phyloP scores from a whole-genome alignment of 2,888 invertebrate species.

The Eremobia ochroleuca region DNA sequence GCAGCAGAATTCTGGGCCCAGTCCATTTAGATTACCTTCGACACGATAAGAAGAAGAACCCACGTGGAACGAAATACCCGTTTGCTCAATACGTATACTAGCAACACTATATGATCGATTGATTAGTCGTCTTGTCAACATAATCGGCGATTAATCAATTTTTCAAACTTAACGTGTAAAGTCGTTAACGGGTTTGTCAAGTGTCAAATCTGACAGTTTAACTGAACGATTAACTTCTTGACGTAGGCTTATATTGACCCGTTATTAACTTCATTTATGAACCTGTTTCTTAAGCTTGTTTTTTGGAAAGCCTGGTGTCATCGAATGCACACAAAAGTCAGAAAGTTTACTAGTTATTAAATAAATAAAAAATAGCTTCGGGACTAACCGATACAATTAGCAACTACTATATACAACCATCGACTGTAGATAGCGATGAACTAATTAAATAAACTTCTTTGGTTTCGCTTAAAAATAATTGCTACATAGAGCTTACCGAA shows the following conservation, averaged over 20 bases:
- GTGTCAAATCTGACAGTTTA: slow-evolving; percentile 35
- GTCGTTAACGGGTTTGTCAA: slow-evolving; percentile 16
- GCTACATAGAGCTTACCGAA: neutral
- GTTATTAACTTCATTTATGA: neutral
- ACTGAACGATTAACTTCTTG: slow-evolving; percentile 31
- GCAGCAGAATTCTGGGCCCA: too few species aligned
- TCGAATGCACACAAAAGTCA: neutral
- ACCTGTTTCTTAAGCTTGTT: neutral
- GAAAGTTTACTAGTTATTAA: neutral
- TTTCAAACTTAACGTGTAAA: slow-evolving; percentile 20
- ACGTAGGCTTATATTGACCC: slow-evolving; percentile 6
- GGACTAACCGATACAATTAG: neutral
- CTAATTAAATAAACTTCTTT: neutral
- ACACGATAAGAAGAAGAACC: too few species aligned
- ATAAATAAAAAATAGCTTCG: too few species aligned
- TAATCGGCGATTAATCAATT: slow-evolving; percentile 32
- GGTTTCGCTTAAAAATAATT: neutral
- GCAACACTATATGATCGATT: slow-evolving; percentile 26
- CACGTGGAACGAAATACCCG: neutral
- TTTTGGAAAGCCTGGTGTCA: neutral
- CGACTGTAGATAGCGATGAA: neutral
- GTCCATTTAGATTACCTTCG: too few species aligned
- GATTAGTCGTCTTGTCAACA: slow-evolving; percentile 35
- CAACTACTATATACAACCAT: neutral
- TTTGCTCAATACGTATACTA: neutral